These are phyloP conservation scores for Phasia obesa DNA, from an alignment of 2,888 invertebrate species.

Conservation along the genomic window DNA sequence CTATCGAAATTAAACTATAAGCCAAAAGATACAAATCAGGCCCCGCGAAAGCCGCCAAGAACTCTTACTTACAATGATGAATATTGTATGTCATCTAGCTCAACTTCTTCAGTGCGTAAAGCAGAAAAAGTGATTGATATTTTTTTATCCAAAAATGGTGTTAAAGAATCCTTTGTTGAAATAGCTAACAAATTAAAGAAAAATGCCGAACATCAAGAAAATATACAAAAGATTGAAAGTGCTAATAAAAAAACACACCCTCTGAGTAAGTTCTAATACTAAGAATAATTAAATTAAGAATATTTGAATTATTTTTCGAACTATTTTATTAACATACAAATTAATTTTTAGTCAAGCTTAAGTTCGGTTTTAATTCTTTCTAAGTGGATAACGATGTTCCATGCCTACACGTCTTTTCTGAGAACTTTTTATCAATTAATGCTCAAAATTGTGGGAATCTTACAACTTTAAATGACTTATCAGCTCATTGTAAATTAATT, in stretches of 20 bases:
- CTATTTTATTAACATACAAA: no score
- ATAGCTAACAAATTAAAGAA: neutral
- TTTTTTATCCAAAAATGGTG: constrained; percentile 76
- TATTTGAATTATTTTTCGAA: no score
- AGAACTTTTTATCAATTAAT: no score
- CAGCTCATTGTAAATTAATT: no score
- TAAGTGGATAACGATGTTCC: no score
- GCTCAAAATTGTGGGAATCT: no score
- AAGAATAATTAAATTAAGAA: no score
- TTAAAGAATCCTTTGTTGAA: constrained; percentile 31
- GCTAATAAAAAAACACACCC: constrained; percentile 76
- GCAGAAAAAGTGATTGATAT: constrained; percentile 79
- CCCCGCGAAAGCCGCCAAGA: constrained; percentile 80
- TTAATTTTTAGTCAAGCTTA: no score
- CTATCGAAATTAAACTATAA: constrained; percentile 74
- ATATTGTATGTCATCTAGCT: constrained; percentile 73
- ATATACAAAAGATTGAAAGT: constrained; percentile 26
- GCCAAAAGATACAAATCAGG: constrained; percentile 72
- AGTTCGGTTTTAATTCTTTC: no score
- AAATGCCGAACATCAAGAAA: neutral
- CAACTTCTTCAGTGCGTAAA: constrained; percentile 77
- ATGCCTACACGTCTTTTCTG: no score
- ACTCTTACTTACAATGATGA: constrained; percentile 75
- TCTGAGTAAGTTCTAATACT: constrained; percentile 76
- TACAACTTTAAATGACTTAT: no score